Evolutionary conservation across 2,797 vertebrate genomes (phyloP).

Genomic region (Australoheros facetus): DNA sequence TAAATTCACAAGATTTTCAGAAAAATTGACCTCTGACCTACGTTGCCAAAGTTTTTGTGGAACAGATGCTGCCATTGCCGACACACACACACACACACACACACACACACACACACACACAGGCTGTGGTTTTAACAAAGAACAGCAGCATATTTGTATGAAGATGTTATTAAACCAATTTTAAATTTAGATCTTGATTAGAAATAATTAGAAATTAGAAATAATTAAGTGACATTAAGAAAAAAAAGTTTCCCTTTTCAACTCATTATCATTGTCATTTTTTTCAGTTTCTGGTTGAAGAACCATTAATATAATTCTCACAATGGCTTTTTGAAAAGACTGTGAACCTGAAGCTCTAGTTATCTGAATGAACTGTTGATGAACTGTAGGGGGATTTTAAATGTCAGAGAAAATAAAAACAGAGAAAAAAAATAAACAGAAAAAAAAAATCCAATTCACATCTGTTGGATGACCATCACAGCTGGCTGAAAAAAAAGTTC

Average conservation of each 20-base stretch:
- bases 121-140: neutral
- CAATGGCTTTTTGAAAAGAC: neutral
- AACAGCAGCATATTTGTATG: conserved; percentile 9
- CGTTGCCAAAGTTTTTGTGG: no score
- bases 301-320: neutral
- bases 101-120: neutral
- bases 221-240: neutral
- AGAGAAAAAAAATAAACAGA: neutral
- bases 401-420: no score
- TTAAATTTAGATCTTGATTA: conserved; percentile 5
- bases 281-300: neutral
- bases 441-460: neutral
- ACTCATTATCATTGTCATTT: neutral
- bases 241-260: neutral
- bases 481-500: fast-evolving
- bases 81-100: neutral
- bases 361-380: neutral
- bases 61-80: no score
- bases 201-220: no score
- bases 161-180: neutral
- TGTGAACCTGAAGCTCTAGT: neutral
- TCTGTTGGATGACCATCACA: neutral
- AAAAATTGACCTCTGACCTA: no score
- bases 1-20: no score
- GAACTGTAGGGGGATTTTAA: neutral